These are phyloP conservation scores for Tachysurus vachellii DNA, from an alignment of 2,113 vertebrate species.

Conservation along the genomic window DNA sequence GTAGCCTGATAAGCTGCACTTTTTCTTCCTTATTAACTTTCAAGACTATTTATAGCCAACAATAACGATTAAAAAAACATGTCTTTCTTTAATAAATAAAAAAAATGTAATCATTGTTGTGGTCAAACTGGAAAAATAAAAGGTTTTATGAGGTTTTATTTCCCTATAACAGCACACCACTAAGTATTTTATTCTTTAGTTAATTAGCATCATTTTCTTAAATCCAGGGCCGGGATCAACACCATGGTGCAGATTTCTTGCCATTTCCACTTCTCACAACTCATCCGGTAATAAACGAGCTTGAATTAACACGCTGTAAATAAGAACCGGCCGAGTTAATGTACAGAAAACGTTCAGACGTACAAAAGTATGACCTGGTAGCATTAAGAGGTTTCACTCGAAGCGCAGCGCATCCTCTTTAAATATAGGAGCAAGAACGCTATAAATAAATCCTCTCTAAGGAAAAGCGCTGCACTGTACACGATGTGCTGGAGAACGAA, in stretches of 20 bases:
- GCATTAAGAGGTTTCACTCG: background rate
- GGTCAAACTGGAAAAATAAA: background rate
- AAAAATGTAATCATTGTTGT: background rate
- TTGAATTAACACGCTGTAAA: background rate
- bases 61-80: background rate
- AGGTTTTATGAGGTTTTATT: background rate
- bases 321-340: background rate
- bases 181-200: background rate
- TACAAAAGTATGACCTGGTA: background rate
- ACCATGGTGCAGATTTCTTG: background rate
- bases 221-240: background rate
- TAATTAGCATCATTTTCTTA: background rate
- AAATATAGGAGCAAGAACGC: slow-evolving; percentile 32
- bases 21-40: background rate
- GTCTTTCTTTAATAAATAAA: background rate
- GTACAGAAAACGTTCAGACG: background rate
- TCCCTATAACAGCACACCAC: background rate
- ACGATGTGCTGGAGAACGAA: slow-evolving; percentile 20
- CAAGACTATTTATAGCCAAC: background rate
- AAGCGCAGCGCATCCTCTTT: slow-evolving; percentile 8
- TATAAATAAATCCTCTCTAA: slow-evolving; percentile 21
- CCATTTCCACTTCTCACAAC: background rate
- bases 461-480: slow-evolving; percentile 10
- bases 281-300: background rate
- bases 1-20: background rate